Evolutionary conservation across 64 coral and sea anemone species (phyloP), one percentile per base, ranked within the genome.

Genomic region (Actinia tenebrosa): DNA sequence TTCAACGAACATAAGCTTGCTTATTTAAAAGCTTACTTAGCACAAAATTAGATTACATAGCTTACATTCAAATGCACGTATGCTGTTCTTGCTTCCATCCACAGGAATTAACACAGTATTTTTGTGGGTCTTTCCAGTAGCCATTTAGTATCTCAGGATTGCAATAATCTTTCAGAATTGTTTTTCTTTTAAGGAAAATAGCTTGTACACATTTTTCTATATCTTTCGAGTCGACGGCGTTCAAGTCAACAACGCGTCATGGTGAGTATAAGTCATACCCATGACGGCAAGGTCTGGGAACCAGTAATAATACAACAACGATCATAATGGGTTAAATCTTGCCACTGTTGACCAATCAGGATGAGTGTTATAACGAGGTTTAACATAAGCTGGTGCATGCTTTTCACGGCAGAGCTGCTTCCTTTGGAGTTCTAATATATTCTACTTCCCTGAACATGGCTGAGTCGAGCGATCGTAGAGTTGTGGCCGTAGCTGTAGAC

Each of bases 41-140:
- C 22, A 23, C 17, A 22, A 50, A 50, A 50, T 13, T 22, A 66
- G 22, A 23, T 22, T 23, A 22, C 5, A 23, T 4, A 15, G 87
- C 92, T 94, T 87, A 94, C 92, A 94, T 83, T 89, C 88, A 90
- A 94, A 90, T 47, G 92, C 92, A 83, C 88, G 84, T 23, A 62
- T 58, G 15, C 92, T 90, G 79, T 94, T 89, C 60, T 84, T 60
- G 78, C 92, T 94, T 5, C 84, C 88, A 58, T 94, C 92, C 3
- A 90, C 88, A 23, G 91, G 86, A 79, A 89, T 89, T 19, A 94
- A 68, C 23, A 94, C 88, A 77, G 82, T 84, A 19, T 90, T 90
- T 59, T 64, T 61, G 2, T 1, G 17, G 26, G 16, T n/a, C 30
- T 56, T 37, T 61, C 56, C 53, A 30, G 56, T 62, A 53, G 80